These are phyloP conservation scores for Nycticorax nycticorax DNA, from an alignment of 2,113 vertebrate genomes.

Conservation along the genomic window DNA sequence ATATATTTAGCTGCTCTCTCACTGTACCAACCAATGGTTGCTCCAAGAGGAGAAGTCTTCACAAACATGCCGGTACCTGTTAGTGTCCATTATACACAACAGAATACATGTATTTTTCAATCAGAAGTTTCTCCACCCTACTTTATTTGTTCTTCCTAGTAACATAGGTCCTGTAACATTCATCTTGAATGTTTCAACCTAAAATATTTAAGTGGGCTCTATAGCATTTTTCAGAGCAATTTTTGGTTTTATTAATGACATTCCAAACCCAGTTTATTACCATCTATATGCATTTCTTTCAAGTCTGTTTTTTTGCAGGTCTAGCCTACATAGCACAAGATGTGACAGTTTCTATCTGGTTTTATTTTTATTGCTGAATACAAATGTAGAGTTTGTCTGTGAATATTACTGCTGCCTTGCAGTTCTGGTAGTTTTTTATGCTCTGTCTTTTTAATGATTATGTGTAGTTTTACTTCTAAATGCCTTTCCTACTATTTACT, in stretches of 20 bases:
- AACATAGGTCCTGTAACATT: background rate
- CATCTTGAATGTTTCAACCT: background rate
- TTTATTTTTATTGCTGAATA: constrained; percentile 57
- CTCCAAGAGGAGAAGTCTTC: background rate
- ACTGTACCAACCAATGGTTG: background rate
- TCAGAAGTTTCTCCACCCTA: background rate
- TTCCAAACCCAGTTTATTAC: constrained; percentile 37
- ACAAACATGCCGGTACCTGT: background rate
- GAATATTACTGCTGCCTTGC: background rate
- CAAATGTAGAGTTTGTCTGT: constrained; percentile 9
- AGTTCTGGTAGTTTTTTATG: constrained; percentile 1
- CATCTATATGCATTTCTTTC: constrained; percentile 16
- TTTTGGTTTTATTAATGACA: constrained; percentile 21
- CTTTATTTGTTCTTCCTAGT: background rate
- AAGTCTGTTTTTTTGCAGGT: constrained; percentile 37
- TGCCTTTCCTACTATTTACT: constrained; percentile 1
- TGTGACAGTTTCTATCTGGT: constrained; percentile 52
- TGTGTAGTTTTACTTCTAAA: constrained; percentile 18
- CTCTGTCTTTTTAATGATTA: constrained; percentile 31
- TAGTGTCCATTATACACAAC: background rate
- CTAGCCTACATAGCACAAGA: constrained; percentile 13
- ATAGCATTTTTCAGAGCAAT: background rate
- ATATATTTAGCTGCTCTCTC: background rate
- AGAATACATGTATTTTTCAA: background rate
- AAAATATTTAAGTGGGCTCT: background rate